Base-by-base conservation (phyloP, 1,140 invertebrate species). In the Steinernema khuongi region DNA sequence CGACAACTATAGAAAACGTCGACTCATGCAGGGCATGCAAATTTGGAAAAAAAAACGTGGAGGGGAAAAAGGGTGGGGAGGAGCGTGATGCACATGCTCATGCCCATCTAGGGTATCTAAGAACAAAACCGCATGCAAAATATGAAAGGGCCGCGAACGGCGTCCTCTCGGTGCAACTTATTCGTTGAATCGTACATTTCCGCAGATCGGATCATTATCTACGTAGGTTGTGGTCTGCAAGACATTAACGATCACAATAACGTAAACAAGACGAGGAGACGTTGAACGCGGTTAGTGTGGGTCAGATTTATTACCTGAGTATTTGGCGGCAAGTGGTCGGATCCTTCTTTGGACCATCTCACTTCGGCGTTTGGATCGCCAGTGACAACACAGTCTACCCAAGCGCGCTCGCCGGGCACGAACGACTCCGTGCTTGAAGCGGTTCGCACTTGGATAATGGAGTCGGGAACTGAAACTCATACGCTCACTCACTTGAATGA, bases 391-490 rank as follows among this genome's bases (percentile, higher is more conserved):
- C 83, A 84, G 41, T 84, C 83, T 19, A 84, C 71, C 83, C 83
- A 84, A 31, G 76, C 83, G 31, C 80, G 60, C 26, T 85, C 84
- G 30, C 83, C 83, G 14, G 83, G 73, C n/a, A 77, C 67, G 30
- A 83, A 79, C 14, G 73, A 80, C 32, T 85, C 83, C 22, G 77
- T 69, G 0, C 80, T 83, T 1, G 81, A 82, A 71, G 85, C 85
- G 28, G 84, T 32, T 17, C 80, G 43, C 0, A 84, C 83, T 77
- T 84, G 84, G 36, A 85, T 85, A 32, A 81, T 84, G 14, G 83
- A 85, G 50, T 84, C 83, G 19, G 83, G 83, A 7, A 84, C 82
- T 83, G 72, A 80, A 83, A 60, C 50, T 26, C 50, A 4, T 22
- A 60, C 50, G 26, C 50, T 60, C 50, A 60, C 7, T 22, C 50